Evolutionary conservation across 2,888 invertebrate species (phyloP).

Genomic region (Andrena haemorrhoa): DNA sequence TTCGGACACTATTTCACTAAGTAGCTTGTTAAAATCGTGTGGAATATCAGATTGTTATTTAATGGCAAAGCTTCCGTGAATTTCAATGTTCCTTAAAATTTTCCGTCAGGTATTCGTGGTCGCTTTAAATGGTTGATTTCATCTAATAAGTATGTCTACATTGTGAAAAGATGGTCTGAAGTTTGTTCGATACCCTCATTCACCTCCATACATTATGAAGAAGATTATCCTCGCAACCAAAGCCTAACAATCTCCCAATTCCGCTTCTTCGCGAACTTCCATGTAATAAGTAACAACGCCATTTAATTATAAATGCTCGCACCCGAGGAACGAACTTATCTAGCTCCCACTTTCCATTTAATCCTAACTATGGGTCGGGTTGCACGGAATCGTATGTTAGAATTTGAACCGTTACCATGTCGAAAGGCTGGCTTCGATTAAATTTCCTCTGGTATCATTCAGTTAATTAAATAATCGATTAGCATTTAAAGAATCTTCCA

Average conservation of each 20-base stretch:
- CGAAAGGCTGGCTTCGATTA: constrained; percentile 41
- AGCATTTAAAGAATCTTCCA: neutral
- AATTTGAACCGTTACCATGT: constrained; percentile 51
- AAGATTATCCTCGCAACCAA: constrained; percentile 79
- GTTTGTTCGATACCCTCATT: constrained; percentile 62
- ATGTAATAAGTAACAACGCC: constrained; percentile 81
- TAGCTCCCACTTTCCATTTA: constrained; percentile 68
- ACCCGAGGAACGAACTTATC: constrained; percentile 74
- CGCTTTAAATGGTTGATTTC: neutral
- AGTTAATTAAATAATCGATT: constrained; percentile 40
- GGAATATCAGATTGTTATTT: neutral
- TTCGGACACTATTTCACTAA: no score
- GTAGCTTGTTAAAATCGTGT: no score
- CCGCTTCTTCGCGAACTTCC: constrained; percentile 79
- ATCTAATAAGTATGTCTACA: neutral
- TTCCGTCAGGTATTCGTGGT: neutral
- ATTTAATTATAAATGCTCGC: constrained; percentile 82
- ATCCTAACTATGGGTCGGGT: constrained; percentile 57
- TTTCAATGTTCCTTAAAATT: no score
- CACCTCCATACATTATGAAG: constrained; percentile 76
- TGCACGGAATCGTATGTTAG: constrained; percentile 61
- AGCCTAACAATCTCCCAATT: constrained; percentile 76
- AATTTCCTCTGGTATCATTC: constrained; percentile 15
- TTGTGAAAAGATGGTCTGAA: constrained; percentile 1
- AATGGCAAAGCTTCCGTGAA: no score